Percentiles rank a stretch among this genome's conserved stretches.
Conservation (phyloP, 2,797 vertebrate species). For the Choloepus didactylus region DNA sequence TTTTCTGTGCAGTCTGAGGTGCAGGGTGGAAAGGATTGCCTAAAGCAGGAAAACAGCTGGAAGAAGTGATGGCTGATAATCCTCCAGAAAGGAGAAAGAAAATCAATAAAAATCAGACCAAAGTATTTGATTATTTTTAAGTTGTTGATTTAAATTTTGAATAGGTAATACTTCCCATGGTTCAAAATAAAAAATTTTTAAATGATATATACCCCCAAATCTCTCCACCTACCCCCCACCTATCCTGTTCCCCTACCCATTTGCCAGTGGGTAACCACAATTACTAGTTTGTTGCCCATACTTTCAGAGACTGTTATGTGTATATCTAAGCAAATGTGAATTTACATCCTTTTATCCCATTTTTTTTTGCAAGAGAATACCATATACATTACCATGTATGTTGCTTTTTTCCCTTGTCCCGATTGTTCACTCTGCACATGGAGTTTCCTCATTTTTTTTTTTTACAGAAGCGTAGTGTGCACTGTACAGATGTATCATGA, state of each 20-base stretch:
- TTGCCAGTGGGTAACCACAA: not conserved
- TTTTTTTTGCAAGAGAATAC: not conserved
- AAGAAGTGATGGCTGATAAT: not conserved
- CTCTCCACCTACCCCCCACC: not conserved
- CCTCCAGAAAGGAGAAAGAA: not conserved
- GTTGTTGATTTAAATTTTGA: not conserved
- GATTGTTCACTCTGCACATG: not conserved
- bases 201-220: not conserved
- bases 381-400: fast-evolving
- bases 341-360: not conserved
- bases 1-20: not conserved
- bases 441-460: not conserved
- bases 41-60: not conserved
- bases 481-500: not conserved
- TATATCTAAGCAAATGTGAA: not conserved
- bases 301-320: not conserved
- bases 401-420: not conserved
- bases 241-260: not conserved
- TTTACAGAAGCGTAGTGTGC: not conserved
- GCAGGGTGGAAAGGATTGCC: too few relatives aligned
- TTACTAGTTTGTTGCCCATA: not conserved
- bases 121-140: not conserved
- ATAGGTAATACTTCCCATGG: not conserved
- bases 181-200: not conserved
- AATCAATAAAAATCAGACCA: not conserved